Base-by-base conservation (phyloP, 2,888 invertebrate genomes). In the Brachyopa scutellaris region DNA sequence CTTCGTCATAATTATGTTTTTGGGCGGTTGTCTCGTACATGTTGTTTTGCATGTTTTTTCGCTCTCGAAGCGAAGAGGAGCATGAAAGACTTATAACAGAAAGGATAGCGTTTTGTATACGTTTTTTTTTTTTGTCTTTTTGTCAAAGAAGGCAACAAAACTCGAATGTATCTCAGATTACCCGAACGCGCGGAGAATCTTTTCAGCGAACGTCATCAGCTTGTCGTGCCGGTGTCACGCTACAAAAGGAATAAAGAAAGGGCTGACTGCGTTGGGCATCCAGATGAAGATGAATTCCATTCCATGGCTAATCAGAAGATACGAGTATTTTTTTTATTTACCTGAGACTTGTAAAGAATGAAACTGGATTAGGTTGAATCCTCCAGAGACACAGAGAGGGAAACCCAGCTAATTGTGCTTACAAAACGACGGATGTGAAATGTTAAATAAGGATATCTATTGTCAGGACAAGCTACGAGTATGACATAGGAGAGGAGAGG, bases 1-100 rank as follows among this genome's bases (percentile, higher is more conserved):
- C 82, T 82, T 82, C 82, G 82, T 82, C 82, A 82, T 82, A 77
- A 82, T 82, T 82, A 82, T 72, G 82, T 82, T 77, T 82, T 82
- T 82, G 82, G 76, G 82, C 70, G 72, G 82, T 82, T 82, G 82
- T 77, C n/a, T 26, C 82, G 66, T 80, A 57, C 53, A n/a, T 26
- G 70, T 82, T 82, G 82, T 77, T 77, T 77, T 77, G 82, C 82
- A 70, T 77, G 59, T 66, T 82, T 80, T 80, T 72, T 26, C 26
- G 3, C 26, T 26, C n/a, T n/a, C n/a, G 9, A 23, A 38, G 1
- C 0, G 59, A 26, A n/a, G n/a, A 9, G 31, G 2, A 9, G 11
- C n/a, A 23, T 1, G n/a, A n/a, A n/a, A n/a, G n/a, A n/a, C 0
- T 5, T 9, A 11, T 6, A 6, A 9, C 0, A 36, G 31, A 15